Conservation (phyloP, 2,797 vertebrate genomes). For the Sebastes matsubarae region DNA sequence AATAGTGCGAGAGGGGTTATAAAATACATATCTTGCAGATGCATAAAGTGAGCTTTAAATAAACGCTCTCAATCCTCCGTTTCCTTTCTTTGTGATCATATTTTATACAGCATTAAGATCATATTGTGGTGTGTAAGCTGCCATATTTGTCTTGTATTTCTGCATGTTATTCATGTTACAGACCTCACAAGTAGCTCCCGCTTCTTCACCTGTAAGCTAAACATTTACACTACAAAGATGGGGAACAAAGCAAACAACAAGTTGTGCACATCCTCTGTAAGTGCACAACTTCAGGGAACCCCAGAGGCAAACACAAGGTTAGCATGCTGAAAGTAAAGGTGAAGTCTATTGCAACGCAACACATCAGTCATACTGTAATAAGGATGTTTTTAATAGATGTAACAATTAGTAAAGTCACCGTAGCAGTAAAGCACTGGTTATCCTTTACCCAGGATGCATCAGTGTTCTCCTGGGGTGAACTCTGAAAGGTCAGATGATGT, state of each 20-base stretch:
- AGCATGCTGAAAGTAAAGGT: constrained; percentile 60
- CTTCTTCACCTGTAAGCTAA: not conserved
- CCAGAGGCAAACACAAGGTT: constrained; percentile 66
- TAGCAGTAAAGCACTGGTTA: constrained; percentile 77
- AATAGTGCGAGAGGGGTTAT: constrained; percentile 34
- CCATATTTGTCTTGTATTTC: not conserved
- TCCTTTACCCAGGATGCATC: constrained; percentile 77
- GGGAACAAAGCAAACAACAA: constrained; percentile 25
- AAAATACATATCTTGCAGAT: constrained; percentile 57
- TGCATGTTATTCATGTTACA: constrained; percentile 14
- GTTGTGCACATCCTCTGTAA: constrained; percentile 1
- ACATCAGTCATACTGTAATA: constrained; percentile 71
- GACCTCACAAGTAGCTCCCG: constrained; percentile 6
- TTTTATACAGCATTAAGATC: constrained; percentile 12
- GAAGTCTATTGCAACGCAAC: constrained; percentile 26
- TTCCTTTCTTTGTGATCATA: constrained; percentile 29
- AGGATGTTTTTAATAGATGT: constrained; percentile 76
- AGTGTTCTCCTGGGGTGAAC: constrained; percentile 79
- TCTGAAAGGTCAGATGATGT: constrained; percentile 76
- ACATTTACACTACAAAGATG: constrained; percentile 1
- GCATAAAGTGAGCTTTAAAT: constrained; percentile 44
- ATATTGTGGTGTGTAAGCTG: not conserved
- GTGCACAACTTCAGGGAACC: constrained; percentile 37
- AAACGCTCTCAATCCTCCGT: constrained; percentile 8
- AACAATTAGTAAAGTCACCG: constrained; percentile 77